A percentile compares a stretch with the other conserved stretches of the same genome.
These are phyloP conservation scores for Condylostylus longicornis DNA, from an alignment of 1,140 invertebrate species.

Conservation along the genomic window DNA sequence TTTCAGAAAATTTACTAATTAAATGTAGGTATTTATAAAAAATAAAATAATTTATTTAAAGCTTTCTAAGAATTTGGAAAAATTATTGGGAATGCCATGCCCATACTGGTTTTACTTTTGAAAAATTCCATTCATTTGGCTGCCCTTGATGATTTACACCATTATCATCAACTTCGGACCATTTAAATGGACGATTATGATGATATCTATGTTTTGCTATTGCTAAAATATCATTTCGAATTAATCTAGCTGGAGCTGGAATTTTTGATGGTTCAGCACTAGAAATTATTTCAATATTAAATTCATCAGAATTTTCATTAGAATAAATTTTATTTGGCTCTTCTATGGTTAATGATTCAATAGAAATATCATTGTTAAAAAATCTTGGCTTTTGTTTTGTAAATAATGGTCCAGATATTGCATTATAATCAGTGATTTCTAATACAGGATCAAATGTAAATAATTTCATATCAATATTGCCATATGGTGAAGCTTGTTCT, in stretches of 20 bases:
- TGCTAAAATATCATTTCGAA: slow-evolving; percentile 27
- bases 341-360: slow-evolving; percentile 11
- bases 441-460: slow-evolving; percentile 26
- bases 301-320: slow-evolving; percentile 19
- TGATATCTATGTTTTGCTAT: slow-evolving; percentile 18
- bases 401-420: slow-evolving; percentile 28
- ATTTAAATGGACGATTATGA: slow-evolving; percentile 44
- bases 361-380: background rate
- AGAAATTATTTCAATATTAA: slow-evolving; percentile 20
- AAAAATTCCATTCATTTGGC: slow-evolving; percentile 59
- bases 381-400: slow-evolving; percentile 9
- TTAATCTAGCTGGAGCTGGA: no score
- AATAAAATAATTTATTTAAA: no score
- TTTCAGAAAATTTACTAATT: no score
- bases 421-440: slow-evolving; percentile 26
- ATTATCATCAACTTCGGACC: slow-evolving; percentile 42
- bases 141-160: slow-evolving; percentile 54
- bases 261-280: slow-evolving; percentile 24
- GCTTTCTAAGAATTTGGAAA: no score
- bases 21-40: no score
- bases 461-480: slow-evolving; percentile 30
- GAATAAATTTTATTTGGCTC: slow-evolving; percentile 21
- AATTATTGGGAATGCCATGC: slow-evolving; percentile 38
- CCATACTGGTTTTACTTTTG: slow-evolving; percentile 38
- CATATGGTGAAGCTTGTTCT: slow-evolving; percentile 25